Evolutionary conservation across 2,797 vertebrate species (phyloP).

Genomic region (Pseudochromis fuscus): DNA sequence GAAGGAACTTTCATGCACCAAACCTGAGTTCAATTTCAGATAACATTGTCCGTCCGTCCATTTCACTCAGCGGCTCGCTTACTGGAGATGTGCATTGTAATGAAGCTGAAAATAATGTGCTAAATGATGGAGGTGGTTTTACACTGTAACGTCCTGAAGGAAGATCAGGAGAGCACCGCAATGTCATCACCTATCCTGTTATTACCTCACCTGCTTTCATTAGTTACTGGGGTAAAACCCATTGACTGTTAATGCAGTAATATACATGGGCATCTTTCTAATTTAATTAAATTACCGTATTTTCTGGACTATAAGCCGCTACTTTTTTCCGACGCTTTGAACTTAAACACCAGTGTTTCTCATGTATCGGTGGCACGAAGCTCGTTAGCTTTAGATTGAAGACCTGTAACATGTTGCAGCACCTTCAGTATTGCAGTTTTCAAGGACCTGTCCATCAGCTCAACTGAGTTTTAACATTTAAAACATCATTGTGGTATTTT

Average conservation of each 20-base stretch:
- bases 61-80: constrained; percentile 68
- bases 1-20: constrained; percentile 58
- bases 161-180: constrained; percentile 39
- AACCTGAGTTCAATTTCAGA: constrained; percentile 83
- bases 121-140: constrained; percentile 49
- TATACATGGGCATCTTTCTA: not conserved
- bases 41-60: constrained; percentile 80
- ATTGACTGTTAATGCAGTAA: not conserved
- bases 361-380: no score
- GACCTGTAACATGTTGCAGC: no score
- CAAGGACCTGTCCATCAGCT: no score
- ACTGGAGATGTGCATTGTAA: constrained; percentile 52
- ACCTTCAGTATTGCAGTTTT: no score
- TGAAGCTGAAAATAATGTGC: constrained; percentile 59
- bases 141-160: constrained; percentile 34
- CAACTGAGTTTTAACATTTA: no score
- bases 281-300: constrained; percentile 20
- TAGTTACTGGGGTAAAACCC: constrained; percentile 9
- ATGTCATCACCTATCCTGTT: constrained; percentile 13
- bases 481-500: no score
- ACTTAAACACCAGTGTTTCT: no score
- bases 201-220: constrained; percentile 11
- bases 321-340: no score
- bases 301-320: no score
- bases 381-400: no score